Evolutionary conservation across 1,140 invertebrate genomes (phyloP).

Genomic region (Drosophila oshimai): DNA sequence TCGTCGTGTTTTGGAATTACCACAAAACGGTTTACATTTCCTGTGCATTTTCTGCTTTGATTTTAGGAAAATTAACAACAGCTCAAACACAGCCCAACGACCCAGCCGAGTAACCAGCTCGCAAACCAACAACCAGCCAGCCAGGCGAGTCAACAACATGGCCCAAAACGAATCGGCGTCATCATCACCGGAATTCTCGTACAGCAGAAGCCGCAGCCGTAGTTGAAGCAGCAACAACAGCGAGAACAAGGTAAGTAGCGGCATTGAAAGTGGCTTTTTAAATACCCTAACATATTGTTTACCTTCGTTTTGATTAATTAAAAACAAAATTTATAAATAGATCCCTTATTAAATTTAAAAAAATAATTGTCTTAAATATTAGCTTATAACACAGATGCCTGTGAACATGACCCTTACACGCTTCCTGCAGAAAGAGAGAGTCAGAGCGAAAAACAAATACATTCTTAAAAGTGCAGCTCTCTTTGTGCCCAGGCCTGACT

Average conservation of each 20-base stretch:
- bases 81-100: constrained; percentile 60
- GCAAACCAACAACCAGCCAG: constrained; percentile 34
- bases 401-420: too few species aligned
- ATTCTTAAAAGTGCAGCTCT: too few species aligned
- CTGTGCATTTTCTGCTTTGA: constrained; percentile 78
- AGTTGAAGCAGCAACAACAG: constrained; percentile 44
- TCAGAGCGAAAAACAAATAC: too few species aligned
- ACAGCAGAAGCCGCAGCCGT: constrained; percentile 44
- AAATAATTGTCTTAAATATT: neutral
- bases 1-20: constrained; percentile 41
- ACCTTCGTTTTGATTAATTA: neutral
- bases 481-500: too few species aligned
- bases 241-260: constrained; percentile 27
- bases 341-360: too few species aligned
- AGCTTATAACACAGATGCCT: too few species aligned
- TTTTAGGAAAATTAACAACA: constrained; percentile 81
- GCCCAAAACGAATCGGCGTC: constrained; percentile 78
- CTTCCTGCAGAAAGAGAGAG: too few species aligned
- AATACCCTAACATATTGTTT: constrained; percentile 12
- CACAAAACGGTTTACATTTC: constrained; percentile 74
- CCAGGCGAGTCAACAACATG: constrained; percentile 72
- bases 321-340: too few species aligned
- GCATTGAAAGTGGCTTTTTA: neutral
- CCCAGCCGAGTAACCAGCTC: constrained; percentile 51
- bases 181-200: constrained; percentile 59